phyloP scores from a whole-genome alignment of 2,888 invertebrate genomes.

The Tanaodytes sp. region DNA sequence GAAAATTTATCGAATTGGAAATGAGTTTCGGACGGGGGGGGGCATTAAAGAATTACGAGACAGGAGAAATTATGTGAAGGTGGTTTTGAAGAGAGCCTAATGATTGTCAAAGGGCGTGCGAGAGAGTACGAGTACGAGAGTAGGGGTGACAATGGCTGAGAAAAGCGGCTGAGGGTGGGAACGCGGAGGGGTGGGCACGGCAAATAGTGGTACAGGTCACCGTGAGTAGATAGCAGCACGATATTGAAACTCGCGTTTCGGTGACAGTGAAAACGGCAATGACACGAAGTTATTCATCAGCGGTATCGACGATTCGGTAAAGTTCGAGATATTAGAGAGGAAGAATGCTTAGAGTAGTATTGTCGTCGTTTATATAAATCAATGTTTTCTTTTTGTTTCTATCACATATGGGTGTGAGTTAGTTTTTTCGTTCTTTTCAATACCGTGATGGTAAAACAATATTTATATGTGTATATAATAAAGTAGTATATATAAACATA shows the following conservation, averaged over 20 bases:
- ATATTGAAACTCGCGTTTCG: conserved; percentile 30
- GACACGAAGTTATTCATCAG: conserved; percentile 38
- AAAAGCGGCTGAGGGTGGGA: conserved; percentile 32
- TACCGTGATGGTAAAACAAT: conserved; percentile 12
- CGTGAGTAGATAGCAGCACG: conserved; percentile 59
- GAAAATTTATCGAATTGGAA: no score
- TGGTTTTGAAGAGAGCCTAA: no score
- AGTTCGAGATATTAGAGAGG: conserved; percentile 46
- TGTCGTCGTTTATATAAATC: conserved; percentile 31
- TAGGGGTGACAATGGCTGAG: no score
- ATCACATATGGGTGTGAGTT: conserved; percentile 23
- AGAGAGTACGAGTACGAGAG: no score
- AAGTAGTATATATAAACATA: conserved; percentile 23
- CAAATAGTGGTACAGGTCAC: conserved; percentile 57
- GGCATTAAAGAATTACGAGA: no score
- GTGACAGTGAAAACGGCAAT: conserved; percentile 54
- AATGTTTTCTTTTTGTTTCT: conserved; percentile 32
- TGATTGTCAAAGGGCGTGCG: no score
- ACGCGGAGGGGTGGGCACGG: conserved; percentile 23
- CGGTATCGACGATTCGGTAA: conserved; percentile 39
- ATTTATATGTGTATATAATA: conserved; percentile 9
- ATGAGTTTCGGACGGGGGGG: no score
- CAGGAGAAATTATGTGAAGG: no score
- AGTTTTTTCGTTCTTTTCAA: conserved; percentile 24
- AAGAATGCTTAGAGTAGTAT: conserved; percentile 40